Evolutionary conservation across 2,888 invertebrate genomes (phyloP).

Genomic region (Spodoptera littoralis): DNA sequence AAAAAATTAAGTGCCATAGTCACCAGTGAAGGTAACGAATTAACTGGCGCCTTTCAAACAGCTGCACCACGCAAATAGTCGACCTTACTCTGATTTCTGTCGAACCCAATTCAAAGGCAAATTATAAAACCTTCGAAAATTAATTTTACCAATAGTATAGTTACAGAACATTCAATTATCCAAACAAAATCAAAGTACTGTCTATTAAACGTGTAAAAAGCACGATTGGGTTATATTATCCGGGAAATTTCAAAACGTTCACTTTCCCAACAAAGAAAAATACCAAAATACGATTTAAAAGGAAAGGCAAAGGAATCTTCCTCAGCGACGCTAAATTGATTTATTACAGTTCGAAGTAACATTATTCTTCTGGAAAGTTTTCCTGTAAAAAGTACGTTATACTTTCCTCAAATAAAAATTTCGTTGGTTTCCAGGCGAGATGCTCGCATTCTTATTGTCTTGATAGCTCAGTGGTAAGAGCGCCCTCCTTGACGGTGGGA

Average conservation of each 20-base stretch:
- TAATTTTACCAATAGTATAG: slow-evolving; percentile 63
- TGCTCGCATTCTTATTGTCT: slow-evolving; percentile 82
- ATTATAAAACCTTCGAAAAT: slow-evolving; percentile 71
- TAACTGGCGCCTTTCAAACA: slow-evolving; percentile 64
- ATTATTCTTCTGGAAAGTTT: slow-evolving; percentile 27
- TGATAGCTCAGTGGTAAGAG: slow-evolving; percentile 88
- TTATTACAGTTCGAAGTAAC: slow-evolving; percentile 37
- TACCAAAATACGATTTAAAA: slow-evolving; percentile 29
- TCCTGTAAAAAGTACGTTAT: slow-evolving; percentile 15
- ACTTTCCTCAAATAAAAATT: slow-evolving; percentile 14
- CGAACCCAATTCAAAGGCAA: slow-evolving; percentile 70
- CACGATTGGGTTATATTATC: slow-evolving; percentile 61
- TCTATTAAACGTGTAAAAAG: slow-evolving; percentile 55
- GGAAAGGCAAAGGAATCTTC: slow-evolving; percentile 27
- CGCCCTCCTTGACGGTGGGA: slow-evolving; percentile 81
- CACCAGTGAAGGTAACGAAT: slow-evolving; percentile 67
- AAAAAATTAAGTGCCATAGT: slow-evolving; percentile 63
- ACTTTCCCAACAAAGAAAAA: slow-evolving; percentile 6
- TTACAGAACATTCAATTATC: slow-evolving; percentile 10
- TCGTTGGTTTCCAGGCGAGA: slow-evolving; percentile 62
- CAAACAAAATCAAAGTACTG: slow-evolving; percentile 2
- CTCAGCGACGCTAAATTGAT: slow-evolving; percentile 34
- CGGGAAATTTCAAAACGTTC: neutral
- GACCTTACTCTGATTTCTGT: slow-evolving; percentile 78
- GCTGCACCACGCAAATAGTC: slow-evolving; percentile 63